A percentile compares a stretch with the other conserved stretches of the same genome.
phyloP scores from a whole-genome alignment of 92 coral and sea anemone species.

The Phenganax marumi region DNA sequence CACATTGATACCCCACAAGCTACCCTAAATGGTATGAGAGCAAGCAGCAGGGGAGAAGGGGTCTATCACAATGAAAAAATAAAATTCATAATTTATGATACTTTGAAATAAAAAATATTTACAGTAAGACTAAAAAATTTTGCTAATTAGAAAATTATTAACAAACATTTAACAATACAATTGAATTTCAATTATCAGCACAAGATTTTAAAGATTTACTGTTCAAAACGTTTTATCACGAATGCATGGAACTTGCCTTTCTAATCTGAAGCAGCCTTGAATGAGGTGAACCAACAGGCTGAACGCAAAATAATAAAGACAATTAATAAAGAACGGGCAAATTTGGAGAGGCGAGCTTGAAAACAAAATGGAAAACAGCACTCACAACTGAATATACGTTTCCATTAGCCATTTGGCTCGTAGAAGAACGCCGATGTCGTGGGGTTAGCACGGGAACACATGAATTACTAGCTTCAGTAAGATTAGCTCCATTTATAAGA shows the following conservation, averaged over 20 bases:
- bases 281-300: constrained; percentile 85
- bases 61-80: too few species aligned
- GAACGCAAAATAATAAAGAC: constrained; percentile 1
- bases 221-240: background rate
- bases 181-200: background rate
- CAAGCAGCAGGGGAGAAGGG: too few species aligned
- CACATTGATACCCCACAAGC: too few species aligned
- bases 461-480: constrained; percentile 70
- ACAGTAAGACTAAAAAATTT: background rate
- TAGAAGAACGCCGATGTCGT: constrained; percentile 92
- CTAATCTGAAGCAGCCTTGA: constrained; percentile 85
- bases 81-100: too few species aligned
- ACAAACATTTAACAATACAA: background rate
- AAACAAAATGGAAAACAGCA: background rate
- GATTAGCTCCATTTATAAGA: constrained; percentile 90
- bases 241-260: constrained; percentile 54
- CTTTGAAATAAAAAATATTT: background rate
- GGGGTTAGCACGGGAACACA: constrained; percentile 69
- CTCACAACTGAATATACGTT: background rate
- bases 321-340: too few species aligned
- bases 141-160: constrained; percentile 4
- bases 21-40: too few species aligned
- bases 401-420: constrained; percentile 53
- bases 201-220: background rate
- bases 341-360: background rate